A percentile compares a stretch with the other conserved stretches of the same genome.
These are phyloP conservation scores for Aphrocallistes beatrix DNA, from an alignment of 37 sponge, comb jelly and placozoan species.

Conservation along the genomic window DNA sequence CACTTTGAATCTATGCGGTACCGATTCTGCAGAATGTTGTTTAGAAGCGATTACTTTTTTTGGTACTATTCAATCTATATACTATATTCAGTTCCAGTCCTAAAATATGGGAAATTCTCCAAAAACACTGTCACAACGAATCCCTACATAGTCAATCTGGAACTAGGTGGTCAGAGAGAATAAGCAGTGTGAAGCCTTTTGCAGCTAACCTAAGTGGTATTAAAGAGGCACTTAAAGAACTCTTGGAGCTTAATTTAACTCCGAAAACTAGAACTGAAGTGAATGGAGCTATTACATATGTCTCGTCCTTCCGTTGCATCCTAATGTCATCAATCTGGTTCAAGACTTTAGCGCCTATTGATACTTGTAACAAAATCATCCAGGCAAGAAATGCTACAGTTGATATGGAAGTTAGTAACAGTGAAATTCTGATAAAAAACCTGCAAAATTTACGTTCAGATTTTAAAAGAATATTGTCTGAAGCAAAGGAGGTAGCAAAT, in stretches of 20 bases:
- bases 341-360: neutral
- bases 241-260: neutral
- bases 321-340: neutral
- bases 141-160: neutral
- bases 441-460: neutral
- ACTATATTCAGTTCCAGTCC: neutral
- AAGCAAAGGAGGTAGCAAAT: neutral
- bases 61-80: neutral
- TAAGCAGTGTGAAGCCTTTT: neutral
- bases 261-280: neutral
- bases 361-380: neutral
- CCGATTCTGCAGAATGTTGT: neutral
- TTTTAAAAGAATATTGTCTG: neutral
- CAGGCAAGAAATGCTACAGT: neutral
- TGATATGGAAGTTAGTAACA: neutral
- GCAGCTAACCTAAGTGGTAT: neutral
- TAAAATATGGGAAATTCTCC: neutral
- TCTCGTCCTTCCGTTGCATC: neutral
- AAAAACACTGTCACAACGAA: neutral
- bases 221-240: neutral
- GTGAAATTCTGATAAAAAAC: neutral
- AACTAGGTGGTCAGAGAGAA: neutral
- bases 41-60: neutral
- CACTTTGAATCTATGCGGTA: neutral
- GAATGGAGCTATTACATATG: neutral